Base-by-base conservation (phyloP, 2,888 invertebrate species). In the Eurytoma adleriae region DNA sequence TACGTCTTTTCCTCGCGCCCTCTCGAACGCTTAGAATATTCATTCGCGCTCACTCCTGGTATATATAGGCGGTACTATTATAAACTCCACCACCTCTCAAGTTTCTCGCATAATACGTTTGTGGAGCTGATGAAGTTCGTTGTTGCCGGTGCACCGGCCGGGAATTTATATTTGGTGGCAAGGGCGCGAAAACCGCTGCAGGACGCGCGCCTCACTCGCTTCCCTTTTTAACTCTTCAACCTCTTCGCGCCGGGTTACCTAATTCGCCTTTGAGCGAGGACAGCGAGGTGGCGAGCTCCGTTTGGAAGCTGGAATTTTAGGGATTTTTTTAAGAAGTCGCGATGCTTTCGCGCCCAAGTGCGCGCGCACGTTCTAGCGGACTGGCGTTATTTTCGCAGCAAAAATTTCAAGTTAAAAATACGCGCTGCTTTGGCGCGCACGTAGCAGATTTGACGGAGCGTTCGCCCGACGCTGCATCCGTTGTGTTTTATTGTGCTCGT, bases 21-120 rank as follows among this genome's bases (percentile, higher is more conserved):
- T 24, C 74, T 54, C 66, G 67, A 78, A 78, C 68, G 78, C 73
- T 81, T 80, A 73, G 75, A 81, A 75, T 80, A 81, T 81, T 81
- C 78, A 80, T 82, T 82, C 79, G 61, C 77, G 79, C 74, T 27
- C 67, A n/a, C n/a, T 27, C 50, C 16, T 54, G 57, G 59, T 72
- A 76, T 80, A 80, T 76, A 80, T 52, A 62, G 75, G 71, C 61
- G 75, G 52, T 80, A 76, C 76, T 76, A 81, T 81, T 81, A 78
- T 81, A 78, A 78, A 81, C 81, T 81, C 75, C 67, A 71, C 74
- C 75, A 71, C 74, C 78, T 81, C 75, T 78, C 74, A 71, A 78
- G 78, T 81, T 81, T 78, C 78, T 50, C 78, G 75, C 78, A 74
- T 81, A 81, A 78, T 81, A 81, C 80, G 73, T 78, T 80, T 59